Conservation (phyloP, 2,797 vertebrate genomes). For the Myotis planiceps region DNA sequence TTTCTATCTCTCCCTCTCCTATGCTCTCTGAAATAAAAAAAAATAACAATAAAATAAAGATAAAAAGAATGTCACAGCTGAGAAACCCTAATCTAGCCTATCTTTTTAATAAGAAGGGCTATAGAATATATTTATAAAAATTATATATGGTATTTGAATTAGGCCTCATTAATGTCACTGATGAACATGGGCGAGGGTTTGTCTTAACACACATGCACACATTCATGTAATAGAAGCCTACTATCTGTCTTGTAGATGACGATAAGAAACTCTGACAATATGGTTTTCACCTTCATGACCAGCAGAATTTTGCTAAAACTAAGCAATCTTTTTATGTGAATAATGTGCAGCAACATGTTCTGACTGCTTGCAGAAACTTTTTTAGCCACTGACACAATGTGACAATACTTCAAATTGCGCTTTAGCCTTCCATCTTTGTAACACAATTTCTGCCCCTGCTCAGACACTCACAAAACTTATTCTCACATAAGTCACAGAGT, state of each 20-base stretch:
- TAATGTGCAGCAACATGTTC: constrained; percentile 48
- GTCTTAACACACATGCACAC: neutral
- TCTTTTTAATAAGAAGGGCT: neutral
- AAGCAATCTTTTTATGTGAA: constrained; percentile 43
- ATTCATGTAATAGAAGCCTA: neutral
- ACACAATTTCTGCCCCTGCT: constrained; percentile 40
- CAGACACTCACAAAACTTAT: constrained; percentile 40
- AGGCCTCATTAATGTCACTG: neutral
- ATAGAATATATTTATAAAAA: neutral
- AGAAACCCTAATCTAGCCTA: neutral
- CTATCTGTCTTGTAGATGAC: neutral
- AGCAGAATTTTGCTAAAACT: constrained; percentile 51
- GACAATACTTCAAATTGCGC: constrained; percentile 50
- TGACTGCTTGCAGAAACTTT: constrained; percentile 38
- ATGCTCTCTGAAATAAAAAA: neutral
- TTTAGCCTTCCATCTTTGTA: neutral
- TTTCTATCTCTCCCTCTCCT: neutral
- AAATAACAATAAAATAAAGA: neutral
- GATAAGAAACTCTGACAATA: neutral
- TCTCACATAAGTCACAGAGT: constrained; percentile 11
- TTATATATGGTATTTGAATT: neutral
- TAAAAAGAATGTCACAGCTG: neutral
- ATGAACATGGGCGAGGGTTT: neutral
- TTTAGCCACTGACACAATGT: constrained; percentile 27
- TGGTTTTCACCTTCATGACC: neutral